Percentiles rank a stretch among this genome's conserved stretches.
phyloP scores from a whole-genome alignment of 2,888 invertebrate species.

The Dugesia japonica region DNA sequence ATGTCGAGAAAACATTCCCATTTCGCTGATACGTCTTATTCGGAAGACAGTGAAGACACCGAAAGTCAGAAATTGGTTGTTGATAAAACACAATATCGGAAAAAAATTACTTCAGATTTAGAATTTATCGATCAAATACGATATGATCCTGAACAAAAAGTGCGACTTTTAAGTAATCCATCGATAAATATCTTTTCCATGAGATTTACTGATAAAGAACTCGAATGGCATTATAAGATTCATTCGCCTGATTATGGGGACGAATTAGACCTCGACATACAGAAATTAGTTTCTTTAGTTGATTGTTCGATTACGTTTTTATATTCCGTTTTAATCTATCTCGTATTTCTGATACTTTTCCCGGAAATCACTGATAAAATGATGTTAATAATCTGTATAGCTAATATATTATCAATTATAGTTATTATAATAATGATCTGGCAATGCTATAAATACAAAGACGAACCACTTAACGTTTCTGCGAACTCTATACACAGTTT shows the following conservation, averaged over 20 bases:
- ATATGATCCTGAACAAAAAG: conserved; percentile 20
- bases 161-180: background rate
- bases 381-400: background rate
- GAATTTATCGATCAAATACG: background rate
- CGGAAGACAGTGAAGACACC: no score
- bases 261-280: no score
- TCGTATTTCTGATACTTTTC: background rate
- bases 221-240: background rate
- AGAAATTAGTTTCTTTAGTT: background rate
- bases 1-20: background rate
- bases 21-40: background rate
- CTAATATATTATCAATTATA: background rate
- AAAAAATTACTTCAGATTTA: background rate
- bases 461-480: background rate
- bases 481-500: background rate
- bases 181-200: background rate
- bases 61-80: no score
- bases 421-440: background rate
- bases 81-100: background rate
- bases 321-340: background rate
- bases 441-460: background rate
- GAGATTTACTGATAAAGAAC: background rate
- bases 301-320: background rate
- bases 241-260: no score
- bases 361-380: background rate